Percentiles rank a stretch among this genome's conserved stretches.
Conservation (phyloP, 64 coral and sea anemone genomes). For the Pachyseris speciosa region DNA sequence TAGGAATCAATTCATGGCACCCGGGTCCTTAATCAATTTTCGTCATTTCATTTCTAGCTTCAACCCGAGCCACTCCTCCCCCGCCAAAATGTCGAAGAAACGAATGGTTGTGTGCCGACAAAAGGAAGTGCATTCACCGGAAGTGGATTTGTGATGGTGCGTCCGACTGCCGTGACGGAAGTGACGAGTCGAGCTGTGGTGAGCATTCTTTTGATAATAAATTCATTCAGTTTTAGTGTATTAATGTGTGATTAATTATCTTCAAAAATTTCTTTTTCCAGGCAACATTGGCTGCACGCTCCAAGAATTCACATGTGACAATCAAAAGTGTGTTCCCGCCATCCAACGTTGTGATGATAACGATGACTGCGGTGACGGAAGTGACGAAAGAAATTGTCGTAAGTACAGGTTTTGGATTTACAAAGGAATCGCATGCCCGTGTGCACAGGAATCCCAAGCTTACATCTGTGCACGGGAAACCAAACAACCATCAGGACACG, state of each 20-base stretch:
- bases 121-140: slow-evolving; percentile 57
- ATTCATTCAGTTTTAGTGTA: not conserved
- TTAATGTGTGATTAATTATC: not conserved
- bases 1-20: too few relatives aligned
- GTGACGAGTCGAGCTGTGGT: slow-evolving; percentile 84
- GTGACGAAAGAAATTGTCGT: slow-evolving; percentile 94
- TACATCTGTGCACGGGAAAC: too few relatives aligned
- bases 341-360: slow-evolving; percentile 79
- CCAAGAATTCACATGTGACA: slow-evolving; percentile 75
- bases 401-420: slow-evolving; percentile 64
- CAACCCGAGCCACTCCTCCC: slow-evolving; percentile 11
- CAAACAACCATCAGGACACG: too few relatives aligned
- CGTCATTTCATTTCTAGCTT: not conserved
- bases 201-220: not conserved
- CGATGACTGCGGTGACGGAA: slow-evolving; percentile 83
- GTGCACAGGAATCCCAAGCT: too few relatives aligned
- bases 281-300: slow-evolving; percentile 67
- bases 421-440: too few relatives aligned
- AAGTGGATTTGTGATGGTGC: slow-evolving; percentile 90
- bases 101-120: slow-evolving; percentile 76
- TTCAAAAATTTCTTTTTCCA: not conserved
- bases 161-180: slow-evolving; percentile 79
- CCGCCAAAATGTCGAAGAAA: slow-evolving; percentile 56
- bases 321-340: slow-evolving; percentile 73
- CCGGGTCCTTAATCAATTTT: too few relatives aligned